phyloP scores from a whole-genome alignment of 2,797 vertebrate species.

The Sylvilagus floridanus region DNA sequence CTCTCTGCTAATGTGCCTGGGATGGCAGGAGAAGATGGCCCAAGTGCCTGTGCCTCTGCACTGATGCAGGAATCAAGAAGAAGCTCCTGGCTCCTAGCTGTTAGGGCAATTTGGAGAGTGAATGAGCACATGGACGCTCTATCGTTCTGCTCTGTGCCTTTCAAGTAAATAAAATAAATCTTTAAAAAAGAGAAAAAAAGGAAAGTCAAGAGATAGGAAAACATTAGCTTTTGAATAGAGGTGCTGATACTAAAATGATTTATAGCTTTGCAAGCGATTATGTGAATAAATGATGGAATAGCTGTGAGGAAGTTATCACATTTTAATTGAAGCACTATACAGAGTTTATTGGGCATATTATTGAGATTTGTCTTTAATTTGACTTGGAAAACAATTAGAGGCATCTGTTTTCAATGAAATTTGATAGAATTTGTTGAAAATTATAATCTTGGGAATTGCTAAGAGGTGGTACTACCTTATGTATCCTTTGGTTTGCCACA shows the following conservation, averaged over 20 bases:
- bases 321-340: conserved; percentile 3
- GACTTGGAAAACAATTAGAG: not conserved
- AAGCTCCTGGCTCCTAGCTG: too few species aligned
- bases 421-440: conserved; percentile 17
- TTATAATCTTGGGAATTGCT: conserved; percentile 17
- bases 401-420: conserved; percentile 20
- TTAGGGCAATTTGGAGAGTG: too few species aligned
- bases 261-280: not conserved
- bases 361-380: conserved; percentile 37
- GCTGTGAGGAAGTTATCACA: not conserved
- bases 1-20: too few species aligned
- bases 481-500: not conserved
- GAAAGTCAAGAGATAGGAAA: not conserved
- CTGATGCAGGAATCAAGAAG: too few species aligned
- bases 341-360: not conserved
- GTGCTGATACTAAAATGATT: not conserved
- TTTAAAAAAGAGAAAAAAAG: not conserved
- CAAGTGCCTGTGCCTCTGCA: too few species aligned
- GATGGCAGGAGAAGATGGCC: too few species aligned
- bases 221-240: not conserved
- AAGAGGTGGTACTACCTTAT: not conserved
- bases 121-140: too few species aligned
- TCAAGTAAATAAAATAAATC: too few species aligned
- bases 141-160: too few species aligned
- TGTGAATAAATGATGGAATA: not conserved